phyloP scores from a whole-genome alignment of 2,797 vertebrate genomes.

The Sebastes cheni region DNA sequence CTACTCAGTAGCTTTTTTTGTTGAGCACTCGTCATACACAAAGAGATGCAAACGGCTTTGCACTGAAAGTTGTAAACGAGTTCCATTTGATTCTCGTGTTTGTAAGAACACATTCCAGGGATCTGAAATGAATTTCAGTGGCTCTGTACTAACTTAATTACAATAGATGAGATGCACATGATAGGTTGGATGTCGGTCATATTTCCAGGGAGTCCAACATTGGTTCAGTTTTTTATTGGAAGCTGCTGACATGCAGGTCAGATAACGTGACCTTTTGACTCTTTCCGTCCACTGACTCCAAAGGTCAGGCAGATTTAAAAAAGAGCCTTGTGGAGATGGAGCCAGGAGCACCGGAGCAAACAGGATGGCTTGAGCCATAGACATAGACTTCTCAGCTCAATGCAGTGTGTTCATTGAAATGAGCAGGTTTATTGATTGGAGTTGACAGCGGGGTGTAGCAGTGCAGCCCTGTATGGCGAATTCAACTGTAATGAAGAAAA shows the following conservation, averaged over 20 bases:
- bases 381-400: slow-evolving; percentile 25
- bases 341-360: slow-evolving; percentile 7
- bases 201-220: neutral
- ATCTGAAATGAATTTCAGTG: neutral
- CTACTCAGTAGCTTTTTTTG: neutral
- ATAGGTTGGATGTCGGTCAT: neutral
- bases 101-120: neutral
- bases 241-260: slow-evolving; percentile 41
- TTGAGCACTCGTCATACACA: neutral
- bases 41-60: neutral
- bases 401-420: neutral
- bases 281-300: slow-evolving; percentile 36
- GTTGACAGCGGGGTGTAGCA: neutral
- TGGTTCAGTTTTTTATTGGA: slow-evolving; percentile 34
- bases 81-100: neutral
- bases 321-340: slow-evolving; percentile 6
- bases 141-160: neutral
- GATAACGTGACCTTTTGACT: slow-evolving; percentile 43
- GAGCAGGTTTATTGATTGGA: neutral
- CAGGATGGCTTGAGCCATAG: slow-evolving; percentile 26
- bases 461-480: neutral
- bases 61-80: neutral
- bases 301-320: slow-evolving; percentile 61
- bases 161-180: slow-evolving; percentile 2
- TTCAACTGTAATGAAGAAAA: neutral